Conservation (phyloP, 2,113 vertebrate species). For the Brachypteracias leptosomus region DNA sequence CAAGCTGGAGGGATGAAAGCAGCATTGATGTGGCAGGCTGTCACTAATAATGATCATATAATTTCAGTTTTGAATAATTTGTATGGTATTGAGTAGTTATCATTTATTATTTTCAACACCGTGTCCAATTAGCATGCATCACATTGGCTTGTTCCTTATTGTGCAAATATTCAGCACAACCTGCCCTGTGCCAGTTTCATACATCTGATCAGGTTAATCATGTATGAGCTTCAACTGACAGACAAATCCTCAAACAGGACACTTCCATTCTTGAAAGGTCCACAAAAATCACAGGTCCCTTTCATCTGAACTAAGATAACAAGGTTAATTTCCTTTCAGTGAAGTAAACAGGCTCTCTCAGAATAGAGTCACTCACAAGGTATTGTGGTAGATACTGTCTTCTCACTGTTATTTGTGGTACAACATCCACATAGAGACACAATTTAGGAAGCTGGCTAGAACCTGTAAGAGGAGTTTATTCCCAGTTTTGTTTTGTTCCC, state of each 20-base stretch:
- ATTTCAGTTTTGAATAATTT: neutral
- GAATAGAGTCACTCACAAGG: neutral
- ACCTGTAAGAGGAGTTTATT: neutral
- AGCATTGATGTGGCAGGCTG: neutral
- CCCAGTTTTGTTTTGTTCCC: neutral
- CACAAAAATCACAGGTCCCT: neutral
- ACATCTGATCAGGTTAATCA: slow-evolving; percentile 9
- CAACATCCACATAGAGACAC: neutral
- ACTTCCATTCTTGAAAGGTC: slow-evolving; percentile 41
- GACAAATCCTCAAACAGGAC: neutral
- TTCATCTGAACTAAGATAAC: neutral
- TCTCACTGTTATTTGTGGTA: neutral
- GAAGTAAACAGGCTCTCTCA: neutral
- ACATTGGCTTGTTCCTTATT: neutral
- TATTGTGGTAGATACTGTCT: neutral
- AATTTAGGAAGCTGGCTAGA: neutral
- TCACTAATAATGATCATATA: neutral
- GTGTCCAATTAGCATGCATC: neutral
- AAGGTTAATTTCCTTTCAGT: neutral
- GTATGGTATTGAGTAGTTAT: neutral
- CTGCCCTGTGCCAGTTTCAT: neutral
- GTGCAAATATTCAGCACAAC: neutral
- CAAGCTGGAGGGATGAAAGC: neutral
- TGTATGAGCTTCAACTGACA: neutral
- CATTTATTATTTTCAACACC: neutral